Evolutionary conservation across 2,797 vertebrate genomes (phyloP), one percentile per base, ranked within the genome.

Genomic region (Triplophysa bombifrons): DNA sequence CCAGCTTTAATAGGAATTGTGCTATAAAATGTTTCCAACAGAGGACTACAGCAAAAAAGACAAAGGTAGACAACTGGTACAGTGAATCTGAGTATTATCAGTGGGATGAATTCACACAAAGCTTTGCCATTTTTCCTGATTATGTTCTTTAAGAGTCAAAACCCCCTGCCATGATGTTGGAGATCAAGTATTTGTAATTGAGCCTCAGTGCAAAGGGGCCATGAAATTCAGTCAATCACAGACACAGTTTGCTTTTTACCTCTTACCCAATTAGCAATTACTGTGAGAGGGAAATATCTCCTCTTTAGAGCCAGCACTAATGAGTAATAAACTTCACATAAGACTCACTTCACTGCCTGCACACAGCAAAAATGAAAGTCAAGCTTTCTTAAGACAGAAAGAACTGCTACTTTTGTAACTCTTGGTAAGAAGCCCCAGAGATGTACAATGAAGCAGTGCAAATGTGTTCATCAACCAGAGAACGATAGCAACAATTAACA

Each of bases 301-400:
- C 80, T 76, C 76, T 12, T 81, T 55, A 76, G 80, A 72, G 80
- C 48, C 58, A 64, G 46, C 75, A 53, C 80, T 88, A 89, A 90
- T 88, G 85, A 88, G 82, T 88, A 84, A 84, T 88, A 87, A 87
- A 82, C 83, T 78, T 70, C 66, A 77, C 69, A 76, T 82, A 82
- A 76, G 73, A 69, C 63, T 86, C 85, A 38, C 73, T 80, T 69
- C 80, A 66, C 25, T 73, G 38, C 77, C 60, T 80, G 11, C 68
- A 84, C 55, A 70, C 82, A 19, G 80, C 68, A 64, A 20, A 74
- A 46, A 63, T 73, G 19, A 64, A 56, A 71, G 13, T 75, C 80
- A 72, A 70, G 67, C 63, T 81, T 56, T 38, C 61, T 34, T 41
- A 63, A 80, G 75, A 82, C 60, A 53, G 53, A 82, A 72, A 69